Evolutionary conservation across 1,140 invertebrate genomes (phyloP), one percentile per base, ranked within the genome.

Genomic region (Nasonia longicornis): DNA sequence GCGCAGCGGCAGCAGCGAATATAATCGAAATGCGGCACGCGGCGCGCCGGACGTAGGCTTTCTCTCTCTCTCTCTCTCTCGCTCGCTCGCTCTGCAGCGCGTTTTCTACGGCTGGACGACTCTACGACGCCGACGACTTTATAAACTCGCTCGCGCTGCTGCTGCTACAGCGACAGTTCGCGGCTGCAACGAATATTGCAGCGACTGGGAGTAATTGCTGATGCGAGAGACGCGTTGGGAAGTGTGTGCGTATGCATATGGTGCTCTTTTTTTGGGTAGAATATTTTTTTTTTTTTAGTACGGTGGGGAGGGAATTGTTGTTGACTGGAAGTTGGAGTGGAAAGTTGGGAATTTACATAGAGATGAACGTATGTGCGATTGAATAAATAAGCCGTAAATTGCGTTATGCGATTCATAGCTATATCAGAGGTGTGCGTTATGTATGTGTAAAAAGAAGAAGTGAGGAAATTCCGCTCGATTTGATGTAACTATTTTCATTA

Each of bases 401-500:
- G 16, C 0, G 48, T 20, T 8, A 8, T 42, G 38, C 38, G 38
- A 20, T 20, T 52, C 16, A 20, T 52, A 52, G 14, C 48, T 26
- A 2, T 26, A 26, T 20, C 10, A 10, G 38, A 42, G 38, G 38
- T 42, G 48, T 52, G 63, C 7, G 26, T 35, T 35, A 6, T 14
- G 11, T 66, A 20, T 22, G 26, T 66, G 22, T 10, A 66, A 66
- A 66, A 66, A 52, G 48, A 66, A 52, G 14, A 58, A 67, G 64
- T 29, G 48, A 79, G 64, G 42, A 22, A 73, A 26, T 26, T 52
- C 0, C 20, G 48, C 48, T 74, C 38, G 38, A 72, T 80, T 58
- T 63, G 42, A 42, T 72, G 75, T 77, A 82, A 82, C 81, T 82
- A 82, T 82, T 82, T 82, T 82, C 81, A 82, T 82, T 82, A 82